These are phyloP conservation scores for Pollenia amentaria DNA, from an alignment of 2,888 invertebrate genomes.

Conservation along the genomic window DNA sequence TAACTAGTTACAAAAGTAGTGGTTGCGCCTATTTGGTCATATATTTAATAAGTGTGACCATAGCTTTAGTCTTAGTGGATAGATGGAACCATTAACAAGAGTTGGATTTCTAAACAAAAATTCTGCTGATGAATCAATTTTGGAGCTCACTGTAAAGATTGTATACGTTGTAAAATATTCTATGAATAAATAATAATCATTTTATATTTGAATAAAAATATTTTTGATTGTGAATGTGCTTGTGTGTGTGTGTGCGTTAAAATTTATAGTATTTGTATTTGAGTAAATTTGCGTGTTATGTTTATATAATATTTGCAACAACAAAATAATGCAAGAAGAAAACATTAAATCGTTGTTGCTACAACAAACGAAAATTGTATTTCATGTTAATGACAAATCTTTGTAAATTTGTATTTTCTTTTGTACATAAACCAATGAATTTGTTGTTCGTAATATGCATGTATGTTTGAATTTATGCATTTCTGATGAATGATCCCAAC, in stretches of 20 bases:
- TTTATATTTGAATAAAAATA: constrained; percentile 8
- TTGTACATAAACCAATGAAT: no score
- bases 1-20: no score
- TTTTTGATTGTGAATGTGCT: neutral
- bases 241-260: neutral
- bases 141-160: neutral
- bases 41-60: no score
- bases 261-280: neutral
- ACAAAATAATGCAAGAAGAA: neutral
- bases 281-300: constrained; percentile 10
- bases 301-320: constrained; percentile 24
- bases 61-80: no score
- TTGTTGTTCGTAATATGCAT: no score
- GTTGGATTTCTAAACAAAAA: no score
- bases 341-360: neutral
- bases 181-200: constrained; percentile 23
- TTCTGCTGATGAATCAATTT: neutral
- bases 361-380: neutral
- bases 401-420: no score
- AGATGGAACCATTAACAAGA: no score
- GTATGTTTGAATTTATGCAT: no score
- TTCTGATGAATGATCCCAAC: no score
- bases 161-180: neutral
- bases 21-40: no score
- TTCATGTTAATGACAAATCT: neutral